Evolutionary conservation across 2,797 vertebrate genomes (phyloP).

Genomic region (Meda fulgida): DNA sequence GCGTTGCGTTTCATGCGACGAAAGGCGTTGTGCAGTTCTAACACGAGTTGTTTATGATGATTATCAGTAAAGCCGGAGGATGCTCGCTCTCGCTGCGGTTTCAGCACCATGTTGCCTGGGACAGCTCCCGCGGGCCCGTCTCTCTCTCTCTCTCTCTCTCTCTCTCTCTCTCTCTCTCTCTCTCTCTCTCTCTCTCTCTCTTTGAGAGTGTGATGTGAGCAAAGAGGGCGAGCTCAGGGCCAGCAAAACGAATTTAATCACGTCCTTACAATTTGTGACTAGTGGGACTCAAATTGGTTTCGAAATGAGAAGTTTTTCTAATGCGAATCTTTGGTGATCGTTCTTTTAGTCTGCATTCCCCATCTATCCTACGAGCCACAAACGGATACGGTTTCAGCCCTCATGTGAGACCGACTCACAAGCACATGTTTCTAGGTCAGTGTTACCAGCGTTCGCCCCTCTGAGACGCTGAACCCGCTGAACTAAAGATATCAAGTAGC

Average conservation of each 20-base stretch:
- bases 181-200: no score
- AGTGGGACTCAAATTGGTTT: not conserved
- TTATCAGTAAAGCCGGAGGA: constrained; percentile 29
- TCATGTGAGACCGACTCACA: constrained; percentile 5
- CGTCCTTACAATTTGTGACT: not conserved
- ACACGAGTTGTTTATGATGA: constrained; percentile 5
- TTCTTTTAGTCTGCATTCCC: not conserved
- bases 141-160: constrained; percentile 43
- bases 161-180: no score
- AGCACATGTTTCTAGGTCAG: constrained; percentile 37
- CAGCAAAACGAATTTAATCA: constrained; percentile 7
- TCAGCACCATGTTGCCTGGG: constrained; percentile 81
- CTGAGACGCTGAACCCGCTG: constrained; percentile 5
- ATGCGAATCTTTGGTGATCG: not conserved
- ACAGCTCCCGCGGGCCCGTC: constrained; percentile 77
- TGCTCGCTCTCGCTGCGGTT: constrained; percentile 62
- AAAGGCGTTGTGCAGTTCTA: constrained; percentile 6
- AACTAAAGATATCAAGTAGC: constrained; percentile 25
- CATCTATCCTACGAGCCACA: not conserved
- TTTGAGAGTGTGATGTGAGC: constrained; percentile 56
- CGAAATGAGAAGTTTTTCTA: not conserved
- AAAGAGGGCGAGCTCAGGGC: constrained; percentile 40
- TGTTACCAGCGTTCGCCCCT: constrained; percentile 18
- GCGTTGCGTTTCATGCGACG: constrained; percentile 2
- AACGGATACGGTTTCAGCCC: not conserved